Evolutionary conservation across 2,113 vertebrate species (phyloP), one percentile per base, ranked within the genome.

Genomic region (Tachysurus vachellii): DNA sequence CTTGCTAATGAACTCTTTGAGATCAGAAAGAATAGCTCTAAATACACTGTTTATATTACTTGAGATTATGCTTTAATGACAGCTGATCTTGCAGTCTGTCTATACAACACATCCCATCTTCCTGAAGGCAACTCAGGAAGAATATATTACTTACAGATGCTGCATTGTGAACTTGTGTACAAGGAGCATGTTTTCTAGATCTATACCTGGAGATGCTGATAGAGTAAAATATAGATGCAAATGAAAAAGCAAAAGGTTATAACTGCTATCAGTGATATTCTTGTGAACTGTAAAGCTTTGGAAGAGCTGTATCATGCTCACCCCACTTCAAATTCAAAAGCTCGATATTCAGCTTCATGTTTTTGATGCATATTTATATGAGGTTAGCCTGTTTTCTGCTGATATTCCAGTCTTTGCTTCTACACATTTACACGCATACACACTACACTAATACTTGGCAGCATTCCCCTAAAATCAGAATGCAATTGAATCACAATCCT

Each of bases 1-100:
- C 92, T 93, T 50, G 87, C 88, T 91, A 89, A 92, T 94, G 93
- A 95, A 95, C 92, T 92, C 92, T 94, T 91, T 80, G 91, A 92
- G 91, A 93, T 89, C 89, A 84, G 71, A 85, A 88, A 21, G 71
- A 90, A 91, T 91, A 87, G 89, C 89, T 82, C 84, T 73, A 66
- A 77, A 80, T 87, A 81, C 88, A 53, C 80, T 42, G 57, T 64
- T 61, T 61, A n/a, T n/a, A 77, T 79, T 68, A 75, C 76, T 85
- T 88, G 71, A 84, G 84, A 84, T 84, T 50, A 79, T 19, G 53
- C 71, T 42, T 75, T 73, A 66, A 57, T 44, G 21, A 23, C 68
- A 80, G 44, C 42, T 86, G 36, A 28, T 86, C 36, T 23, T 81
- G 79, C 76, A 68, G 68, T 73, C 66, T 73, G 79, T 68, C n/a